phyloP scores from a whole-genome alignment of 2,888 invertebrate genomes.

The Deilephila elpenor region DNA sequence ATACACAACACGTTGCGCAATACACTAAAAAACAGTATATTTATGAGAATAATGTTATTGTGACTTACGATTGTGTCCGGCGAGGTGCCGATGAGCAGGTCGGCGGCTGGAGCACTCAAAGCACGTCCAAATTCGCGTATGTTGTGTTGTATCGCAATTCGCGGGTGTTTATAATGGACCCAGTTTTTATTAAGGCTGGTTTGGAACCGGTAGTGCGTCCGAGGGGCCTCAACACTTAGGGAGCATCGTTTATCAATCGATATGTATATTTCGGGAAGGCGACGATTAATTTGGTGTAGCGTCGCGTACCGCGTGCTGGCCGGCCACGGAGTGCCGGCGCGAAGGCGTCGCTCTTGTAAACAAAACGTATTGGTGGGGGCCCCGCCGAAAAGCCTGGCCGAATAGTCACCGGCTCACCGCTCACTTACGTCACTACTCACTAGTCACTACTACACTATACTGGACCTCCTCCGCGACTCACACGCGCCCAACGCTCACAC shows the following conservation, averaged over 20 bases:
- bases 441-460: slow-evolving; percentile 60
- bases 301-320: slow-evolving; percentile 74
- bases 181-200: slow-evolving; percentile 49
- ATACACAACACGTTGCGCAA: slow-evolving; percentile 52
- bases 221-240: slow-evolving; percentile 53
- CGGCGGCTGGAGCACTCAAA: slow-evolving; percentile 54
- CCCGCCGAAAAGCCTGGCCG: slow-evolving; percentile 80
- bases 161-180: slow-evolving; percentile 45
- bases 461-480: slow-evolving; percentile 51
- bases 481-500: slow-evolving; percentile 46
- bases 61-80: slow-evolving; percentile 69
- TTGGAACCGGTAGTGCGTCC: slow-evolving; percentile 49
- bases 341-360: slow-evolving; percentile 77
- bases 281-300: slow-evolving; percentile 48
- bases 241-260: slow-evolving; percentile 62
- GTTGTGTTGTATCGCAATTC: slow-evolving; percentile 47
- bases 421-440: slow-evolving; percentile 76
- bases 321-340: slow-evolving; percentile 78
- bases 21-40: slow-evolving; percentile 51
- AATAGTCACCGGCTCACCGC: slow-evolving; percentile 71
- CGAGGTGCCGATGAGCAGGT: slow-evolving; percentile 56
- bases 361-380: slow-evolving; percentile 82
- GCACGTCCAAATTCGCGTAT: slow-evolving; percentile 54
- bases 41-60: slow-evolving; percentile 45
- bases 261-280: slow-evolving; percentile 44